Base-by-base conservation (phyloP, 2,797 vertebrate genomes). In the Clamator glandarius region DNA sequence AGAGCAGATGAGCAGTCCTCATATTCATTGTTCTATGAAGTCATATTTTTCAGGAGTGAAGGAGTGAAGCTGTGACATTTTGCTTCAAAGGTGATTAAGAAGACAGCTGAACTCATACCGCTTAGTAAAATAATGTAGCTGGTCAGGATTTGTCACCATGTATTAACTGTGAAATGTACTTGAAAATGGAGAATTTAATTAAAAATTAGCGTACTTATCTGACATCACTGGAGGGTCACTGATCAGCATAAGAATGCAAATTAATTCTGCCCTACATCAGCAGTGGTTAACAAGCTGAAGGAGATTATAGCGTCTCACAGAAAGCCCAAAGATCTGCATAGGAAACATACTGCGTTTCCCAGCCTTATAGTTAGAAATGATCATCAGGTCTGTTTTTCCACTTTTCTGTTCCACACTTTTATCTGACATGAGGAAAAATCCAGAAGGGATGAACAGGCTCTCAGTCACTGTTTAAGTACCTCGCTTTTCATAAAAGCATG, bases 141-240 rank as follows among this genome's bases (percentile, higher is more conserved):
- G 74, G 79, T 94, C 94, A 84, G 90, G 90, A 92, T 86, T 96
- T 95, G 73, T 93, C 42, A 8, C 88, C 66, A 15, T 18, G 17
- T 73, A 48, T 93, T 96, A 96, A 95, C 90, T 94, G 77, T 83
- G 89, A 97, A 97, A 94, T 89, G 35, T 78, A 91, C 90, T 97
- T 91, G 92, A 97, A 97, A 97, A 95, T 75, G 91, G 86, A 97
- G 44, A 80, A 93, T 94, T 95, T 84, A 95, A 93, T 94, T 95
- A 96, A 96, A 84, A 91, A 89, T 93, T 82, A 77, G 59, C 69
- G 67, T 77, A 88, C 78, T 92, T 92, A 89, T 39, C 57, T 93
- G 82, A 79, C 63, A 91, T 68, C 61, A 75, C 36, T 77, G 55
- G 61, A 87, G 64, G 29, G 51, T 88, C 85, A 77, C 55, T 42